A percentile compares a stretch with the other conserved stretches of the same genome.
Evolutionary conservation across 2,888 invertebrate genomes (phyloP).

Genomic region (Brachynemurus nebulosus): DNA sequence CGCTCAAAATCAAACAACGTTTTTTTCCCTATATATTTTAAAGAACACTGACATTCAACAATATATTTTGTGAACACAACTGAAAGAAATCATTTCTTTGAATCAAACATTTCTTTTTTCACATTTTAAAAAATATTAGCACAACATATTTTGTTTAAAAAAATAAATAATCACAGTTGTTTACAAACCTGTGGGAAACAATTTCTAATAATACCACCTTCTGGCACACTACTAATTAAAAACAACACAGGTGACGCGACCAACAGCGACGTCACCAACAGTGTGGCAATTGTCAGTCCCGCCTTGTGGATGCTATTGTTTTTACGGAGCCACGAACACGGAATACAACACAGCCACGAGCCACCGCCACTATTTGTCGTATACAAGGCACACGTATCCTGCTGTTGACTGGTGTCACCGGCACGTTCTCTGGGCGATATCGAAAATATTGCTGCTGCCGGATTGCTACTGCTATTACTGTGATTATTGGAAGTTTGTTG

Average conservation of each 20-base stretch:
- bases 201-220: conserved; percentile 28
- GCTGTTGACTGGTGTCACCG: too few relatives aligned
- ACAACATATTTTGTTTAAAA: background rate
- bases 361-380: conserved; percentile 28
- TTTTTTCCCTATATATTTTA: too few relatives aligned
- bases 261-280: conserved; percentile 42
- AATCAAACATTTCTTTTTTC: background rate
- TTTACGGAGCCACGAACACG: conserved; percentile 40
- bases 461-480: background rate
- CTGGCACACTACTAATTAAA: conserved; percentile 35
- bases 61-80: too few relatives aligned
- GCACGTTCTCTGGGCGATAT: too few relatives aligned
- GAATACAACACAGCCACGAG: conserved; percentile 44
- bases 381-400: conserved; percentile 7
- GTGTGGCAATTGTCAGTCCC: conserved; percentile 40
- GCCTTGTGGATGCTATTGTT: conserved; percentile 44
- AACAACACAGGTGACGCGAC: conserved; percentile 46
- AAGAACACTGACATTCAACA: too few relatives aligned
- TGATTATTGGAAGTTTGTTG: background rate
- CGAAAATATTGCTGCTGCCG: background rate
- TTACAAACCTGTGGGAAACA: conserved; percentile 27
- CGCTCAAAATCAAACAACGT: too few relatives aligned
- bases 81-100: background rate
- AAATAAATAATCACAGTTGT: background rate
- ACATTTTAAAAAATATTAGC: background rate